Evolutionary conservation across 2,113 vertebrate genomes (phyloP).

Genomic region (Baryphthengus martii): DNA sequence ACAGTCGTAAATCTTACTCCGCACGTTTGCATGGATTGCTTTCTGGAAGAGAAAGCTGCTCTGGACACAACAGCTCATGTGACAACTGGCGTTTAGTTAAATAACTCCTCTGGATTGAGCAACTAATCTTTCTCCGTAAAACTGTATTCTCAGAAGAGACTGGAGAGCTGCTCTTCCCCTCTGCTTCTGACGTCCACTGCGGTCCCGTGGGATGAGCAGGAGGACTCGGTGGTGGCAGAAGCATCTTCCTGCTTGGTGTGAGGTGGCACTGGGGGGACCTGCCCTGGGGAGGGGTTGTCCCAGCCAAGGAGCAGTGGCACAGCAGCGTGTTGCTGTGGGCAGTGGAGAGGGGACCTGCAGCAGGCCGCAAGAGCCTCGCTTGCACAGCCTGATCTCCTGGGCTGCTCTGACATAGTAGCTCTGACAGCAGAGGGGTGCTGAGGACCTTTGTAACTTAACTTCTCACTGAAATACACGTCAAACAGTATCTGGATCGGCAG

Average conservation of each 20-base stretch:
- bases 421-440: background rate
- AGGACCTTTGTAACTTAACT: background rate
- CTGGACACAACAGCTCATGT: background rate
- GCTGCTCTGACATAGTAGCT: background rate
- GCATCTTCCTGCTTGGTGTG: background rate
- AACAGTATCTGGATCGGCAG: background rate
- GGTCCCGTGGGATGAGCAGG: background rate
- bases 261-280: no score
- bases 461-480: accelerated
- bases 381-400: background rate
- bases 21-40: background rate
- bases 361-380: background rate
- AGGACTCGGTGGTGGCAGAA: background rate
- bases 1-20: background rate
- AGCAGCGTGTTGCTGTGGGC: background rate
- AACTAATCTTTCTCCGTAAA: background rate
- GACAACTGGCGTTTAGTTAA: background rate
- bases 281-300: accelerated
- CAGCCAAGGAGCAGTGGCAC: accelerated
- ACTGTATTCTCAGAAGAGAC: background rate
- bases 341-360: background rate
- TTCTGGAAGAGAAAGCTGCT: background rate
- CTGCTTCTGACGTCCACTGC: background rate
- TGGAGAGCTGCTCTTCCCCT: background rate
- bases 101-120: background rate